phyloP scores from a whole-genome alignment of 2,113 vertebrate genomes.

The Mirza zaza region DNA sequence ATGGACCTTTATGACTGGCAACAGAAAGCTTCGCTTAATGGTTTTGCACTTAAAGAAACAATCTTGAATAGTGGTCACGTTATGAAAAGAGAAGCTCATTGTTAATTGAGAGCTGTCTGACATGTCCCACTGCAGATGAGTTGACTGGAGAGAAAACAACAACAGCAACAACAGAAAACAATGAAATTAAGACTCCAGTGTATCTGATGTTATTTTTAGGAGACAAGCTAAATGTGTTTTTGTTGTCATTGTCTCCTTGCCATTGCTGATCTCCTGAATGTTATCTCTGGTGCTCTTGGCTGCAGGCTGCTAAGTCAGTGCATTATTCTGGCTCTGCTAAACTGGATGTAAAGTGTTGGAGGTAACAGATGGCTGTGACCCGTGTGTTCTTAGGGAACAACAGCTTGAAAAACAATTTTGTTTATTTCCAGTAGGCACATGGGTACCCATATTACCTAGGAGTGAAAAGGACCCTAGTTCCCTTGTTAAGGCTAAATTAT shows the following conservation, averaged over 20 bases:
- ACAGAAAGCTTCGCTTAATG: not conserved
- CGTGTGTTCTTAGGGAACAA: not conserved
- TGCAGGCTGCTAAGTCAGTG: not conserved
- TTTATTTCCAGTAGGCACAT: not conserved
- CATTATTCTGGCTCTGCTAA: not conserved
- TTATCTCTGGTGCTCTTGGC: not conserved
- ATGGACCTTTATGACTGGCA: not conserved
- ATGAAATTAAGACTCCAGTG: not conserved
- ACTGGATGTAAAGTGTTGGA: not conserved
- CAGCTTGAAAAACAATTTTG: not conserved
- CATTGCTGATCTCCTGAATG: not conserved
- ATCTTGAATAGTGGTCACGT: accelerated
- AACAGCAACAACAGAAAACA: not conserved
- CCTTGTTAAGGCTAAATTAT: not conserved
- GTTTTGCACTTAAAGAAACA: not conserved
- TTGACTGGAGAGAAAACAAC: not conserved
- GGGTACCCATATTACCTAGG: not conserved
- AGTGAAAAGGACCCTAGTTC: not conserved
- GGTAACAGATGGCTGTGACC: not conserved
- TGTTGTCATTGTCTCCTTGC: not conserved
- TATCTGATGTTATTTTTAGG: not conserved
- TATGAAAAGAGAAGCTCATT: not conserved
- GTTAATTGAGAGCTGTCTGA: not conserved
- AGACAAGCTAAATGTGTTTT: not conserved
- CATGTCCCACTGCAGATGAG: not conserved